A percentile compares a stretch with the other conserved stretches of the same genome.
phyloP scores from a whole-genome alignment of 2,888 invertebrate genomes.

The Apotomis capreana region DNA sequence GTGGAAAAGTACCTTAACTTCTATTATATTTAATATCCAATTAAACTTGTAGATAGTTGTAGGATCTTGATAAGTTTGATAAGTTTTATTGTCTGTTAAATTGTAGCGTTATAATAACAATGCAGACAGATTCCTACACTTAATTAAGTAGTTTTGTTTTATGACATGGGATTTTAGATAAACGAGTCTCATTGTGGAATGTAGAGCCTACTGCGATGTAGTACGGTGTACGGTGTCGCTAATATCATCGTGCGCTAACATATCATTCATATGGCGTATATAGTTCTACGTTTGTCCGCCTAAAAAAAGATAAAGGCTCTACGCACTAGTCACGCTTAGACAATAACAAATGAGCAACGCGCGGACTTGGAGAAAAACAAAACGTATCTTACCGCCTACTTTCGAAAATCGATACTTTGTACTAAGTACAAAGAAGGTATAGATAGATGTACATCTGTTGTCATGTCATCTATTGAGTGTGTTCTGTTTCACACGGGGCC shows the following conservation, averaged over 20 bases:
- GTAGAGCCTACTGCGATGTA: conserved; percentile 10
- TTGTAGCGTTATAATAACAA: conserved; percentile 14
- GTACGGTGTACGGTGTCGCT: too few relatives aligned
- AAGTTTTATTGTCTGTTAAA: conserved; percentile 29
- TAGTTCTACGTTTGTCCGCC: too few relatives aligned
- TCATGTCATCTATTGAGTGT: conserved; percentile 46
- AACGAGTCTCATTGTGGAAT: conserved; percentile 12
- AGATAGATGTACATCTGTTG: conserved; percentile 23
- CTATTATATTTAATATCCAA: conserved; percentile 28
- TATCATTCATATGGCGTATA: too few relatives aligned
- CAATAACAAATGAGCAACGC: conserved; percentile 34
- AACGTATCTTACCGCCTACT: conserved; percentile 23
- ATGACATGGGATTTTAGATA: conserved; percentile 12
- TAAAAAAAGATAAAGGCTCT: too few relatives aligned
- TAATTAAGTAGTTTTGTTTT: conserved; percentile 14
- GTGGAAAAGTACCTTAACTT: background rate
- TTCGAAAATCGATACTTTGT: conserved; percentile 39
- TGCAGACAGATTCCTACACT: background rate
- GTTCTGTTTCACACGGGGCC: conserved; percentile 63
- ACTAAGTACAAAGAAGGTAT: conserved; percentile 28
- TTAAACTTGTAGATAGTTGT: conserved; percentile 19
- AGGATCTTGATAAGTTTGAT: conserved; percentile 24
- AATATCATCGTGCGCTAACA: too few relatives aligned
- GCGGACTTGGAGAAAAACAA: conserved; percentile 30
- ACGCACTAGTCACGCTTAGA: conserved; percentile 22